Percentiles rank a stretch among this genome's conserved stretches.
These are phyloP conservation scores for Bombylius major DNA, from an alignment of 2,888 invertebrate genomes.

Conservation along the genomic window DNA sequence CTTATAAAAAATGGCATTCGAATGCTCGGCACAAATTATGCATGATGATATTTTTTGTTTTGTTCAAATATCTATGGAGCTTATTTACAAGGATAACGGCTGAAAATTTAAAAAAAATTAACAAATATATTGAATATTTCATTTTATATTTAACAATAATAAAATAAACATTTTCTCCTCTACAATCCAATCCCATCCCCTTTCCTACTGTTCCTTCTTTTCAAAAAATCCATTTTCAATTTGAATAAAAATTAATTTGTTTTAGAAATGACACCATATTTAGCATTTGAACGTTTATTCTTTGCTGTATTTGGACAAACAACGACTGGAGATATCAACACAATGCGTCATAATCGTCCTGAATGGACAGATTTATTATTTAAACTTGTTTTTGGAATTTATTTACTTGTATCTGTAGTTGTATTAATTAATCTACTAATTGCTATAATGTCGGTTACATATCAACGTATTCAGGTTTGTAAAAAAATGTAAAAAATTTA, in stretches of 20 bases:
- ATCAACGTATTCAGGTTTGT: constrained; percentile 95
- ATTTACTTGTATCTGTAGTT: constrained; percentile 95
- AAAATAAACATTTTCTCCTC: no score
- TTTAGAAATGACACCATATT: constrained; percentile 60
- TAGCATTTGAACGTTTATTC: constrained; percentile 95
- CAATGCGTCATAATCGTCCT: constrained; percentile 55
- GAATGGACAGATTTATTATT: constrained; percentile 76
- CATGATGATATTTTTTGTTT: no score
- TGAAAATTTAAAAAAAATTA: no score
- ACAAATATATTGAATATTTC: no score
- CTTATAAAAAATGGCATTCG: neutral
- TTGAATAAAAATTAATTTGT: no score
- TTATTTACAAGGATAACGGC: no score
- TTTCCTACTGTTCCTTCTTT: no score
- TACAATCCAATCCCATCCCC: no score
- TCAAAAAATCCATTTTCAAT: no score
- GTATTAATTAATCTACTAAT: constrained; percentile 97
- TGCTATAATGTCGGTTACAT: constrained; percentile 99
- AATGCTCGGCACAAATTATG: no score
- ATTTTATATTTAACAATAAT: no score
- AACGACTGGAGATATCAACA: constrained; percentile 70
- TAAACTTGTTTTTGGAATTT: constrained; percentile 89
- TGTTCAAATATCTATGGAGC: no score
- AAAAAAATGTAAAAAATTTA: constrained; percentile 18
- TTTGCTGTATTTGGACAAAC: constrained; percentile 96